A percentile compares a stretch with the other conserved stretches of the same genome.
These are phyloP conservation scores for Iselma pallidipennis DNA, from an alignment of 2,888 invertebrate genomes.

Conservation along the genomic window DNA sequence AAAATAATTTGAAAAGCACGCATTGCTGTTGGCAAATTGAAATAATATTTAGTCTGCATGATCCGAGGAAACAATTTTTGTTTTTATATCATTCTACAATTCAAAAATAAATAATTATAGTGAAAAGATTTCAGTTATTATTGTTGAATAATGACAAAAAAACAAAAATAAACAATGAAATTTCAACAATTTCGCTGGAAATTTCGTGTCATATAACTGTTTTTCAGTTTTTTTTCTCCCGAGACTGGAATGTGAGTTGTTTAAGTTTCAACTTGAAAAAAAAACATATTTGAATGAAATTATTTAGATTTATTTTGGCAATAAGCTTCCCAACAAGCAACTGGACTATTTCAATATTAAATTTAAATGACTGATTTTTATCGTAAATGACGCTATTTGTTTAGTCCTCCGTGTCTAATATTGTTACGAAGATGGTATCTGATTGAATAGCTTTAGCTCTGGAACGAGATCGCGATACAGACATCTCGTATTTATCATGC, in stretches of 20 bases:
- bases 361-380: slow-evolving; percentile 51
- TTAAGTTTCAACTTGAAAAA: too few relatives aligned
- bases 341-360: slow-evolving; percentile 41
- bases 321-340: slow-evolving; percentile 21
- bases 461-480: slow-evolving; percentile 29
- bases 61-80: slow-evolving; percentile 9
- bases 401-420: slow-evolving; percentile 48
- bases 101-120: too few relatives aligned
- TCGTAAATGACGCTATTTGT: slow-evolving; percentile 50
- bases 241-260: too few relatives aligned
- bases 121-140: too few relatives aligned
- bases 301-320: slow-evolving; percentile 21
- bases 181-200: not conserved
- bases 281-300: slow-evolving; percentile 13
- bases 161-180: too few relatives aligned
- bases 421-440: slow-evolving; percentile 44
- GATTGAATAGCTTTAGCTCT: slow-evolving; percentile 17
- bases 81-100: not conserved
- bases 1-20: slow-evolving; percentile 26
- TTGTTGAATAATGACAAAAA: too few relatives aligned
- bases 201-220: too few relatives aligned
- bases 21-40: slow-evolving; percentile 17
- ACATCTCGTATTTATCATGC: slow-evolving; percentile 27
- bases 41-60: slow-evolving; percentile 16
- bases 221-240: not conserved